phyloP scores from a whole-genome alignment of 2,888 invertebrate species.

The Drosophila testacea region DNA sequence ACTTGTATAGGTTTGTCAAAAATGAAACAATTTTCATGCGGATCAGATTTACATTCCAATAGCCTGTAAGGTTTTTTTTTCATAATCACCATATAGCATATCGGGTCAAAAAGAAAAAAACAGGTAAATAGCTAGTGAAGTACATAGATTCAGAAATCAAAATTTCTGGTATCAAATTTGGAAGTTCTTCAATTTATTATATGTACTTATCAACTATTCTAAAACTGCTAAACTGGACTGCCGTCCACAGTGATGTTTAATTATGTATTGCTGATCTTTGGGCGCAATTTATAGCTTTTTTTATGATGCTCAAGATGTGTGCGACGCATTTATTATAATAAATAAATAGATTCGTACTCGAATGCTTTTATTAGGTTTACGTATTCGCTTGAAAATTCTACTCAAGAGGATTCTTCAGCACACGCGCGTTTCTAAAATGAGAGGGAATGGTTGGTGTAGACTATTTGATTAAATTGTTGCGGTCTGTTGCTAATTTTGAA shows the following conservation, averaged over 20 bases:
- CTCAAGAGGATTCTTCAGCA: conserved; percentile 15
- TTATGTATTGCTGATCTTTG: conserved; percentile 41
- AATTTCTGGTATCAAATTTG: no score
- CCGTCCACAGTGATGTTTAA: neutral
- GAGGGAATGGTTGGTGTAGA: neutral
- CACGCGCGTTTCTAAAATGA: conserved; percentile 6
- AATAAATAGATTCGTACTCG: conserved; percentile 15
- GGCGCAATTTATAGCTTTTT: conserved; percentile 55
- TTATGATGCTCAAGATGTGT: conserved; percentile 51
- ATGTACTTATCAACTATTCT: no score
- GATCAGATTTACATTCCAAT: no score
- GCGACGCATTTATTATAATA: conserved; percentile 58
- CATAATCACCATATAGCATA: no score
- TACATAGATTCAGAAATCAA: no score
- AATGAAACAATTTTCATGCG: no score
- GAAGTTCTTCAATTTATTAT: no score
- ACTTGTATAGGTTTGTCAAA: no score
- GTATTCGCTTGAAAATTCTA: conserved; percentile 5
- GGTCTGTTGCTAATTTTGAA: conserved; percentile 15
- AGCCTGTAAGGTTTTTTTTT: no score
- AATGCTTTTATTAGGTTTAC: conserved; percentile 15
- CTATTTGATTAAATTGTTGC: neutral
- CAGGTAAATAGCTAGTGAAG: no score
- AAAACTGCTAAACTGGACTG: no score
- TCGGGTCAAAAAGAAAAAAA: no score